These are phyloP conservation scores for Leptoclinus maculatus DNA, from an alignment of 2,797 vertebrate species.

Conservation along the genomic window DNA sequence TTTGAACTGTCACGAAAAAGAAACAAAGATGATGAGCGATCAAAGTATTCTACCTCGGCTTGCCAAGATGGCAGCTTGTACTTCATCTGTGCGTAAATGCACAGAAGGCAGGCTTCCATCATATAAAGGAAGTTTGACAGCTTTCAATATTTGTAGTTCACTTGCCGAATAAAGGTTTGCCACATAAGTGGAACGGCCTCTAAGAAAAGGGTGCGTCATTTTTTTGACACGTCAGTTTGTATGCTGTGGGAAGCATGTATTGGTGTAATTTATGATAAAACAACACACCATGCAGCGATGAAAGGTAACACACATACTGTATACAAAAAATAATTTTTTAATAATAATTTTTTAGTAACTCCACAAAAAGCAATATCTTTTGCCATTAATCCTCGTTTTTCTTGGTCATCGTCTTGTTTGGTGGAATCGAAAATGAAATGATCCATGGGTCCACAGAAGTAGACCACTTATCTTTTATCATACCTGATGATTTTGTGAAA, in stretches of 20 bases:
- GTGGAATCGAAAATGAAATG: constrained; percentile 50
- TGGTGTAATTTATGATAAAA: constrained; percentile 16
- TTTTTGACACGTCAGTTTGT: constrained; percentile 22
- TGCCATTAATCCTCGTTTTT: constrained; percentile 50
- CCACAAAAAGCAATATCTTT: constrained; percentile 2
- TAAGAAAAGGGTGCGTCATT: constrained; percentile 21
- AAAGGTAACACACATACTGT: neutral
- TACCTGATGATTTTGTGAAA: constrained; percentile 59
- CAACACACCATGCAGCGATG: neutral
- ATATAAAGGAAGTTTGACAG: constrained; percentile 51
- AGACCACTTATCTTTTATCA: constrained; percentile 48
- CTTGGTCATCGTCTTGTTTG: constrained; percentile 35
- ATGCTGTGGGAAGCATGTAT: neutral
- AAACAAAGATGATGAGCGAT: constrained; percentile 58
- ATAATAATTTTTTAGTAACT: constrained; percentile 8
- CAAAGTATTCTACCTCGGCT: constrained; percentile 34
- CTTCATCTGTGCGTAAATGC: constrained; percentile 68
- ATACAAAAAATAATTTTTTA: constrained; percentile 15
- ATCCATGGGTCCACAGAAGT: constrained; percentile 38
- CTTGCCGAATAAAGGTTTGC: constrained; percentile 51
- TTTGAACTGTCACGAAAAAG: constrained; percentile 60
- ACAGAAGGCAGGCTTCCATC: constrained; percentile 67
- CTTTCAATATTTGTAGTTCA: constrained; percentile 55
- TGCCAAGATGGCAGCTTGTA: constrained; percentile 69
- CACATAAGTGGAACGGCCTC: constrained; percentile 31